Evolutionary conservation across 2,888 invertebrate species (phyloP).

Genomic region (Acanthacorydalis orientalis): DNA sequence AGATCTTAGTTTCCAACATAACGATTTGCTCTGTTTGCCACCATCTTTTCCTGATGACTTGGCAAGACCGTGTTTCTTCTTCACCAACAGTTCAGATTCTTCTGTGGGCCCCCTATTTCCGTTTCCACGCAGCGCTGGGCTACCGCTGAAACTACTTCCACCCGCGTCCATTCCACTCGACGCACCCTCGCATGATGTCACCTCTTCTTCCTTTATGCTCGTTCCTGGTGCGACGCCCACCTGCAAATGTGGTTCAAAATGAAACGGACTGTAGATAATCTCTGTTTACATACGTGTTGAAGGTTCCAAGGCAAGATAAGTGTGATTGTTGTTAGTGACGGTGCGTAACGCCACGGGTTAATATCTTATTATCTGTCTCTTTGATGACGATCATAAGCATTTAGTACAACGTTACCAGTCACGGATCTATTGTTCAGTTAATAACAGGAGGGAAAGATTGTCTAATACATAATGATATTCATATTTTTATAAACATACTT

Average conservation of each 20-base stretch:
- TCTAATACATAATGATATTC: no score
- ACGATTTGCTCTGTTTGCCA: constrained; percentile 4
- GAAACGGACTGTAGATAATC: no score
- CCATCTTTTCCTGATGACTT: constrained; percentile 6
- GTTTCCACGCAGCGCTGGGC: constrained; percentile 11
- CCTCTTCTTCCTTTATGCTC: constrained; percentile 22
- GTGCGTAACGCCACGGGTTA: no score
- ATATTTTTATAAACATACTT: no score
- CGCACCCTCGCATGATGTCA: constrained; percentile 24
- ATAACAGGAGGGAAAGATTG: no score
- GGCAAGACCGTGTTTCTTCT: neutral
- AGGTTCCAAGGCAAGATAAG: no score
- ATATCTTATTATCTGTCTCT: no score
- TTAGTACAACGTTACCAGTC: no score
- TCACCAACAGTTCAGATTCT: constrained; percentile 13
- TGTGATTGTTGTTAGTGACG: no score
- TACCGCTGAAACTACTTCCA: neutral
- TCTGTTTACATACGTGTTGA: no score
- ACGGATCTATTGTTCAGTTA: no score
- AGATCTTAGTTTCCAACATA: constrained; percentile 24
- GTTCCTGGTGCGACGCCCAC: constrained; percentile 26
- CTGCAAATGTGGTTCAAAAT: constrained; percentile 8
- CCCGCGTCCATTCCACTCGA: neutral
- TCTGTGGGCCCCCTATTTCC: constrained; percentile 15
- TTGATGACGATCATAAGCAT: no score